Evolutionary conservation across 2,113 vertebrate genomes (phyloP).

Genomic region (Dicaeum eximium): DNA sequence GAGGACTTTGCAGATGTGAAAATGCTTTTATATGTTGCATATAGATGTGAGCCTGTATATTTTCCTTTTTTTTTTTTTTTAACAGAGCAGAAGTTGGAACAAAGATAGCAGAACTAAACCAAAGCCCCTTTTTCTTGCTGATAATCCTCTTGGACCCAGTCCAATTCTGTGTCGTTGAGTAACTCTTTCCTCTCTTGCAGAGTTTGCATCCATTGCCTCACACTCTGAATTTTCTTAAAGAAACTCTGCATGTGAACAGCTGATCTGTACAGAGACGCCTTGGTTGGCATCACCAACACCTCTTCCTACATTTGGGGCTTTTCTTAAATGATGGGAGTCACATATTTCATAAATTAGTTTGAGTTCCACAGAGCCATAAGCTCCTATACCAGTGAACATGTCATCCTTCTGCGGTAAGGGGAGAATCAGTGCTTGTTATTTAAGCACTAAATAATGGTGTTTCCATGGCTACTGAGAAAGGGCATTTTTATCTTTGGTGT

Average conservation of each 20-base stretch:
- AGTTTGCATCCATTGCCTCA: not conserved
- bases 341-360: not conserved
- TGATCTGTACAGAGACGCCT: not conserved
- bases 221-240: not conserved
- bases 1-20: not conserved
- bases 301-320: not conserved
- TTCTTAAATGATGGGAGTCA: not conserved
- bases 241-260: not conserved
- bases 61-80: constrained; percentile 25
- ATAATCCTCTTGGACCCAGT: constrained; percentile 26
- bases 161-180: not conserved
- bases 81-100: constrained; percentile 14
- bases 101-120: constrained; percentile 15
- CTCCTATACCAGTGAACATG: not conserved
- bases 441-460: not conserved
- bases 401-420: not conserved
- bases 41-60: not conserved
- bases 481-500: not conserved
- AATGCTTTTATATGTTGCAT: constrained; percentile 17
- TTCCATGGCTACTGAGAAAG: not conserved
- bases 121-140: constrained; percentile 15
- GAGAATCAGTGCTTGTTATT: not conserved
- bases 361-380: not conserved
- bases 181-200: constrained; percentile 17
- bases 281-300: not conserved